Conservation (phyloP, 2,113 vertebrate genomes). For the Lamprologus tigripictilis region DNA sequence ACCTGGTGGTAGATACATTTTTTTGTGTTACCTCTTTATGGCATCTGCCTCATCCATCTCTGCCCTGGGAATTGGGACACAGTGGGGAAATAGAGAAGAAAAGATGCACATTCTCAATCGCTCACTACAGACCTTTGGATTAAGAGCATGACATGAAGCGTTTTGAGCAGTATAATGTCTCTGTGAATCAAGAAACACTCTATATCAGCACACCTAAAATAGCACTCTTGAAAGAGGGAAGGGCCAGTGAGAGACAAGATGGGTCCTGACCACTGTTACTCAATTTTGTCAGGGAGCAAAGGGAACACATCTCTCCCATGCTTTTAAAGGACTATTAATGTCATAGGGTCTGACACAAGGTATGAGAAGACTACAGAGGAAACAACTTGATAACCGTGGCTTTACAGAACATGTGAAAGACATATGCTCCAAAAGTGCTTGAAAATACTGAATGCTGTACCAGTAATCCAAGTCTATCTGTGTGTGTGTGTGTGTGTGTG, state of each 20-base stretch:
- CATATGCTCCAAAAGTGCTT: background rate
- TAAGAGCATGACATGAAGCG: slow-evolving; percentile 25
- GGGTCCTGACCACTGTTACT: slow-evolving; percentile 5
- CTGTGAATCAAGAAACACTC: slow-evolving; percentile 27
- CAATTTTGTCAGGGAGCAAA: slow-evolving; percentile 29
- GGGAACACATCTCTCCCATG: slow-evolving; percentile 36
- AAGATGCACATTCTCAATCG: background rate
- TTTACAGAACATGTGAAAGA: background rate
- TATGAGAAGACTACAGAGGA: slow-evolving; percentile 14
- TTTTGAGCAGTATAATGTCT: slow-evolving; percentile 30
- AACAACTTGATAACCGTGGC: slow-evolving; percentile 27
- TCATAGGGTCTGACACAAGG: slow-evolving; percentile 23
- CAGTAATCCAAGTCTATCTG: background rate
- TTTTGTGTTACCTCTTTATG: slow-evolving; percentile 15
- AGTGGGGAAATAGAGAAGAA: slow-evolving; percentile 5
- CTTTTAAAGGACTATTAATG: slow-evolving; percentile 57
- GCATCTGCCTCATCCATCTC: background rate
- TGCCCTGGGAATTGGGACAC: background rate
- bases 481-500: background rate
- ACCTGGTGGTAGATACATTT: slow-evolving; percentile 10
- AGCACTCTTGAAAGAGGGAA: background rate
- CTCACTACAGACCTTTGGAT: slow-evolving; percentile 15
- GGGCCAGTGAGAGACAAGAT: slow-evolving; percentile 1
- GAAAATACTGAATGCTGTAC: background rate
- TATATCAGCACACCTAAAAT: slow-evolving; percentile 16